Evolutionary conservation across 2,797 vertebrate species (phyloP).

Genomic region (Momotus momota): DNA sequence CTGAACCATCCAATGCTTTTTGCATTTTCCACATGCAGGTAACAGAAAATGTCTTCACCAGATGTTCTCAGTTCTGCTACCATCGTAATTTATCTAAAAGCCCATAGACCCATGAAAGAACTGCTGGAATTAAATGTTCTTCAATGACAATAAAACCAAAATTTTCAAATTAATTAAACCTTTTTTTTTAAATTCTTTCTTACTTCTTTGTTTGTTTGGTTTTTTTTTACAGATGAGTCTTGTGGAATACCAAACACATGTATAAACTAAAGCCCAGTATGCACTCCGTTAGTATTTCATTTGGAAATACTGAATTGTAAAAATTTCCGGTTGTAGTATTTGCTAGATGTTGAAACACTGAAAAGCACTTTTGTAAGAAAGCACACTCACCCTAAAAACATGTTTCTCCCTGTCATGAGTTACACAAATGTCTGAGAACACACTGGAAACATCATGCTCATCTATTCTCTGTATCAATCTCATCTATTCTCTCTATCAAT

Average conservation of each 20-base stretch:
- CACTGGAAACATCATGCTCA: background rate
- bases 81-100: background rate
- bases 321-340: background rate
- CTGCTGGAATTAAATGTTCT: background rate
- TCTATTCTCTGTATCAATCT: background rate
- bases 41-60: background rate
- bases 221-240: background rate
- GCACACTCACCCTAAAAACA: fast-evolving
- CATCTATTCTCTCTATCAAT: background rate
- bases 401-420: background rate
- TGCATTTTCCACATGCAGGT: background rate
- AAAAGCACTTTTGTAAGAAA: background rate
- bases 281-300: background rate
- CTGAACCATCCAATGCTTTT: fast-evolving
- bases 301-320: background rate
- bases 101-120: background rate
- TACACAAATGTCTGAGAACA: background rate
- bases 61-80: background rate
- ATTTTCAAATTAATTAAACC: background rate
- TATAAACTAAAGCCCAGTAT: background rate
- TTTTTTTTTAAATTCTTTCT: no score
- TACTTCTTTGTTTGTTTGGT: background rate
- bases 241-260: background rate
- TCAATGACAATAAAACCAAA: background rate
- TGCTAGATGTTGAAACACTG: background rate